Base-by-base conservation (phyloP, 2,113 vertebrate species). In the Melanostigma gelatinosum region DNA sequence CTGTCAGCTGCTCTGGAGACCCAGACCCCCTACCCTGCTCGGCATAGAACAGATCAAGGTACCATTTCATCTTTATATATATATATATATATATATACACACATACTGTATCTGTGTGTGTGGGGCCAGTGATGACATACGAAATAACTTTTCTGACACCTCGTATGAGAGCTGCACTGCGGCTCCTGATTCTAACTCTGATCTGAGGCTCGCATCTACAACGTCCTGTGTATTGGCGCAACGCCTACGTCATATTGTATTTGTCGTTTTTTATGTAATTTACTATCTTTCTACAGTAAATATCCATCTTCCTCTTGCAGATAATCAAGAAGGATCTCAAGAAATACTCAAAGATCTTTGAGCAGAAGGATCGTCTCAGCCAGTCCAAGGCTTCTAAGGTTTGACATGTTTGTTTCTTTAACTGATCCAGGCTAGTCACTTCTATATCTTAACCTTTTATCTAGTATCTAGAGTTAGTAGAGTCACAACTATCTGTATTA, bases 341-440 rank as follows among this genome's bases (percentile, higher is more conserved):
- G 95, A 99, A 97, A 72, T 99, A 99, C 80, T 99, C 97, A 1
- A 99, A 99, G 95, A 99, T 99, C 91, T 99, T 99, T 93, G 98
- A 99, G 88, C 98, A 99, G 95, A 99, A 99, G 90, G 98, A 99
- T 95, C 98, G 98, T 77, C 88, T 99, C 89, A 99, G 98, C 92
- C 98, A 99, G 82, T 97, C 97, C 75, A 99, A 99, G 95, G 98
- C 98, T 46, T 99, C 98, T 3, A 99, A 99, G 97, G 98, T 98
- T 92, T 91, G 94, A 52, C 46, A 15, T 1, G 4, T 27, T 65
- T 5, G 5, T 32, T 50, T 73, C 8, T 57, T 42, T 7, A 42
- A 22, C 20, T 69, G n/a, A 20, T 50, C 13, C 36, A n/a, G 4
- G 20, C 32, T 38, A 24, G 32, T 60, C 29, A 62, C 42, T 6